phyloP scores from a whole-genome alignment of 35 echinoderm and acorn worm genomes.

The Heliocidaris erythrogramma region DNA sequence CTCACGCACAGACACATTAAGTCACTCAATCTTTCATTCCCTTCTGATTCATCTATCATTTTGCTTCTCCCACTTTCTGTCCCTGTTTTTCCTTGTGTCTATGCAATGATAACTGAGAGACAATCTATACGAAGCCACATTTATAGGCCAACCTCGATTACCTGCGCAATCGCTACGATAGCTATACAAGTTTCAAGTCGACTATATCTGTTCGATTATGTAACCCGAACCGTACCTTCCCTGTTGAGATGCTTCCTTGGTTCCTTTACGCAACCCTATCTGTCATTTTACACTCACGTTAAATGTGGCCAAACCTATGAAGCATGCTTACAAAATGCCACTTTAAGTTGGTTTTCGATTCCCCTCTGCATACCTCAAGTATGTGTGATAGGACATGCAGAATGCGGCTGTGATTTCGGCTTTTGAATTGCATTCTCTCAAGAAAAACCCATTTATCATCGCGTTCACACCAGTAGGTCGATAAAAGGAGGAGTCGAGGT shows the following conservation, averaged over 20 bases:
- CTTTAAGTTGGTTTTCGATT: neutral
- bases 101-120: too few relatives aligned
- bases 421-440: neutral
- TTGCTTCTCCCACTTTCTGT: neutral
- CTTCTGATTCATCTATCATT: neutral
- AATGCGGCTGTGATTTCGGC: neutral
- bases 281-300: neutral
- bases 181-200: neutral
- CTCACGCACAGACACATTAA: too few relatives aligned
- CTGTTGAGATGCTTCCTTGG: neutral
- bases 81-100: neutral
- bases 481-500: too few relatives aligned
- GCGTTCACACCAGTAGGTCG: neutral
- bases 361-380: neutral
- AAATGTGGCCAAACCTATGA: neutral
- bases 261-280: neutral
- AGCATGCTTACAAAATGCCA: slow-evolving; percentile 24
- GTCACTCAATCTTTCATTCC: too few relatives aligned
- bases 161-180: neutral
- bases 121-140: too few relatives aligned
- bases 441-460: neutral
- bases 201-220: neutral
- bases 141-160: too few relatives aligned
- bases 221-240: neutral
- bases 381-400: neutral